Base-by-base conservation (phyloP, 1,140 invertebrate genomes). In the Saxidomus purpurata region DNA sequence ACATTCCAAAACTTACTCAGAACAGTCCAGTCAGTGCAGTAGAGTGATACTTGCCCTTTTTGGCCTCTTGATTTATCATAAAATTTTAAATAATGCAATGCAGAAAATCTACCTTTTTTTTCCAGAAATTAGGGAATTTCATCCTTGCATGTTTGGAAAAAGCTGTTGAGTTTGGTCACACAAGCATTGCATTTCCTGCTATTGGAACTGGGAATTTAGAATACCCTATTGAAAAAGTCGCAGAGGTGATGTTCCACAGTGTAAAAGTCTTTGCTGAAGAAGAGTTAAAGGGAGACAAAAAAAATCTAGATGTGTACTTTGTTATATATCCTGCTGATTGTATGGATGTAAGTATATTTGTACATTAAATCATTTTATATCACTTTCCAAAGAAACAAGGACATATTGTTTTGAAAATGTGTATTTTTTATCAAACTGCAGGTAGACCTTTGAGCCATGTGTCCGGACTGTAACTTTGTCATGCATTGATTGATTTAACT, bases 121-220 rank as follows among this genome's bases (percentile, higher is more conserved):
- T 81, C 76, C 87, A 93, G 92, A n/a, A 67, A 31, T 34, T 93
- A 40, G n/a, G 67, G 38, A 43, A 49, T 8, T 80, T 92, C 40
- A 61, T 91, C n/a, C 52, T 31, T 36, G 36, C 59, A 9, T 92
- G 89, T 67, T 82, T 94, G 4, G 25, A 76, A 22, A 17, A 31
- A 55, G 93, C 92, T 6, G 61, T 77, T 15, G 83, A 59, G 22
- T 28, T 47, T 4, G 59, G 59, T 15, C 36, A 43, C 22, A 82
- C 69, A 31, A 91, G 88, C 25, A 89, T 94, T 9, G 92, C 91
- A 22, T 90, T 94, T 49, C 93, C 93, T 55, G 93, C 91, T 0
- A 67, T 94, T 22, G 93, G 93, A 22, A 93, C 92, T 0, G 93
- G 93, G n/a, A 90, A 86, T 38, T 90, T 93, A 0, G 86, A 89